Evolutionary conservation across 2,888 invertebrate genomes (phyloP).

Genomic region (Brachycybe producta): DNA sequence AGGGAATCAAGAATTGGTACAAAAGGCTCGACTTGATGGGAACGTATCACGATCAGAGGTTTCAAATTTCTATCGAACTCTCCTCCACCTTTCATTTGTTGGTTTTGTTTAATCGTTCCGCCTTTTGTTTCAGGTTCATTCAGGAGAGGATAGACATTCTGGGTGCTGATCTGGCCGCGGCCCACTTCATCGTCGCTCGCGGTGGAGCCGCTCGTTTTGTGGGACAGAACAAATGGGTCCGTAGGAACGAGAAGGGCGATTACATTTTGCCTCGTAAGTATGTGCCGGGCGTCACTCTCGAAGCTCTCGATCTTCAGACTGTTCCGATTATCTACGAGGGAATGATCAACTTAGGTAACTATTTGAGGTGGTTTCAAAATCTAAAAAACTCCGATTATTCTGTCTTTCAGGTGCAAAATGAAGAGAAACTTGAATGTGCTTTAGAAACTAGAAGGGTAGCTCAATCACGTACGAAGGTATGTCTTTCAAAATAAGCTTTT

Average conservation of each 20-base stretch:
- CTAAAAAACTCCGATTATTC: too few species aligned
- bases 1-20: neutral
- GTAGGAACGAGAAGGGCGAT: slow-evolving; percentile 38
- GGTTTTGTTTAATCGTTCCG: too few species aligned
- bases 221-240: slow-evolving; percentile 40
- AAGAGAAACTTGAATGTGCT: too few species aligned
- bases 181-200: slow-evolving; percentile 66
- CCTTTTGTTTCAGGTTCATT: slow-evolving; percentile 3
- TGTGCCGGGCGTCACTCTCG: slow-evolving; percentile 49
- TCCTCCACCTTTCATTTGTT: too few species aligned
- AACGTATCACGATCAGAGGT: neutral
- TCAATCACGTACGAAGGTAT: too few species aligned
- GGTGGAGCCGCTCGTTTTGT: slow-evolving; percentile 58
- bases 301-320: slow-evolving; percentile 65
- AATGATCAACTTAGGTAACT: slow-evolving; percentile 54
- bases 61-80: neutral
- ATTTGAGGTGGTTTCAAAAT: too few species aligned
- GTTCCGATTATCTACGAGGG: slow-evolving; percentile 69
- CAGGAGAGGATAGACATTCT: neutral
- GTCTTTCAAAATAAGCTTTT: too few species aligned
- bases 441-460: too few species aligned
- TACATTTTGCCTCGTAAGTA: slow-evolving; percentile 46
- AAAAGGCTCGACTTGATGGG: neutral
- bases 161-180: slow-evolving; percentile 59
- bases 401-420: too few species aligned